Conservation (phyloP, 2,797 vertebrate genomes). For the Rhincodon typus region DNA sequence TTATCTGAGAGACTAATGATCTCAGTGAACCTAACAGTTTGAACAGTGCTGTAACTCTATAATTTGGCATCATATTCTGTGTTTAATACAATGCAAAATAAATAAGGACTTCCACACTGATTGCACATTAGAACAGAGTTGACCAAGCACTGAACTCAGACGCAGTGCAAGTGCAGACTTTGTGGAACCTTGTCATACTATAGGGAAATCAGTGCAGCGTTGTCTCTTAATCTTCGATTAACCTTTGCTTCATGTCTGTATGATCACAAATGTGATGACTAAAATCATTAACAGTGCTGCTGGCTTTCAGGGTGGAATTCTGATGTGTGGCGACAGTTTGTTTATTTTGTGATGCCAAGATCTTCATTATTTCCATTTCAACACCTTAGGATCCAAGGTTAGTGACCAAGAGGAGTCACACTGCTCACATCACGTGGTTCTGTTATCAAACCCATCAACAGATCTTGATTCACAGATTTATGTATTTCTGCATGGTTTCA, state of each 20-base stretch:
- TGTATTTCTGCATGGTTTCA: conserved; percentile 48
- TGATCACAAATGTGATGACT: conserved; percentile 66
- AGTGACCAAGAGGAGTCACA: conserved; percentile 50
- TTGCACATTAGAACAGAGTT: conserved; percentile 20
- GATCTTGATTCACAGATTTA: conserved; percentile 48
- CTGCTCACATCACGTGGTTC: conserved; percentile 57
- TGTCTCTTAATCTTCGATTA: conserved; percentile 49
- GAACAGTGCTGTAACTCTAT: not conserved
- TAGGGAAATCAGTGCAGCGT: conserved; percentile 15
- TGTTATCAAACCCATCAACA: conserved; percentile 49
- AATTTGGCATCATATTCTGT: conserved; percentile 19
- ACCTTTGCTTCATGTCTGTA: conserved; percentile 64
- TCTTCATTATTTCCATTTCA: conserved; percentile 73
- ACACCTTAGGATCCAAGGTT: conserved; percentile 76
- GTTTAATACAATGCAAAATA: not conserved
- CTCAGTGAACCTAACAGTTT: not conserved
- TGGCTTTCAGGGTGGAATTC: conserved; percentile 56
- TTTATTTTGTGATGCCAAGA: conserved; percentile 61
- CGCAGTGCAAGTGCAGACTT: conserved; percentile 11
- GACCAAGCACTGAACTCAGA: conserved; percentile 13
- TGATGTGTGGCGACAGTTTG: conserved; percentile 60
- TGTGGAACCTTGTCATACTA: conserved; percentile 13
- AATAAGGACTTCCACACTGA: not conserved
- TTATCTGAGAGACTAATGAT: not conserved
- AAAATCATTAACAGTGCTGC: conserved; percentile 62